phyloP scores from a whole-genome alignment of 1,140 invertebrate genomes.

The Drosophila serrata region DNA sequence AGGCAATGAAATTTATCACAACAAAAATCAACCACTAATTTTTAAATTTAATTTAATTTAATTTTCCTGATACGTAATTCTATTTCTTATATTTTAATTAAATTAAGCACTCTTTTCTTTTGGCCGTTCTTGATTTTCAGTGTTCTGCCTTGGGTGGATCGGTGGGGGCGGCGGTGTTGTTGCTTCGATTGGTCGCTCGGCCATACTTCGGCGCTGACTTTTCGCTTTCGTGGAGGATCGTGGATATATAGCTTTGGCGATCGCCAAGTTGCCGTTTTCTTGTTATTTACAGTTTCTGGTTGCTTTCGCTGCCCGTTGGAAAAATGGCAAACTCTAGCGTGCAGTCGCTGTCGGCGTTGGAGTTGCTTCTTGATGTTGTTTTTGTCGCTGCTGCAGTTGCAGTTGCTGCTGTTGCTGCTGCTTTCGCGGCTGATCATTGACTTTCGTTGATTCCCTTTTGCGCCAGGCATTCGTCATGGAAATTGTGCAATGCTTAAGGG shows the following conservation, averaged over 20 bases:
- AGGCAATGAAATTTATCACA: too few species aligned
- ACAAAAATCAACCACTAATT: too few species aligned
- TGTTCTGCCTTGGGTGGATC: constrained; percentile 27
- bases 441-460: constrained; percentile 79
- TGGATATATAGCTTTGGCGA: constrained; percentile 61
- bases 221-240: constrained; percentile 67
- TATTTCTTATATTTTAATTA: too few species aligned
- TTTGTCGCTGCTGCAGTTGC: constrained; percentile 17
- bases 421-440: constrained; percentile 71
- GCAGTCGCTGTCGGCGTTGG: constrained; percentile 45
- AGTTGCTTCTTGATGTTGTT: constrained; percentile 8
- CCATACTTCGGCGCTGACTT: constrained; percentile 35
- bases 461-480: constrained; percentile 72
- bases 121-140: neutral
- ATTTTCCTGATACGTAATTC: too few species aligned
- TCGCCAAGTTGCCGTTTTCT: constrained; percentile 69
- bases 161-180: constrained; percentile 40
- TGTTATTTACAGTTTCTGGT: constrained; percentile 81
- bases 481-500: constrained; percentile 57
- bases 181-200: constrained; percentile 43
- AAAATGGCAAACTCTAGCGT: constrained; percentile 67
- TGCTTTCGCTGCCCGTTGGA: constrained; percentile 80
- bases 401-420: constrained; percentile 25
- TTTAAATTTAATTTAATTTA: neutral
- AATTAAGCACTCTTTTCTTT: too few species aligned